A percentile compares a stretch with the other conserved stretches of the same genome.
These are phyloP conservation scores for Mus spicilegus DNA, from an alignment of 2,113 vertebrate genomes.

Conservation along the genomic window DNA sequence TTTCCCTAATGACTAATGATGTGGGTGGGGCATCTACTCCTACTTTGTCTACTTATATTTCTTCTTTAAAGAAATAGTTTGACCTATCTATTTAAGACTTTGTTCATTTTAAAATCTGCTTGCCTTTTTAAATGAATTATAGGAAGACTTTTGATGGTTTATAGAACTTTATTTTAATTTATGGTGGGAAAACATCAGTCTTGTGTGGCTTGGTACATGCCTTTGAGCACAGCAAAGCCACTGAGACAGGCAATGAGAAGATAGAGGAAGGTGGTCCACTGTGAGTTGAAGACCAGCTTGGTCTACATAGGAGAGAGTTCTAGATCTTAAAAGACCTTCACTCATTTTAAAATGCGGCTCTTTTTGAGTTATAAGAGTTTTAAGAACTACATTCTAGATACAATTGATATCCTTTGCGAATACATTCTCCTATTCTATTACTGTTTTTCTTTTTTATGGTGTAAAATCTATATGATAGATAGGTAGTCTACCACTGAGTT, in stretches of 20 bases:
- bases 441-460: neutral
- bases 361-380: neutral
- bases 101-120: constrained; percentile 29
- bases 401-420: neutral
- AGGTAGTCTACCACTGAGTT: neutral
- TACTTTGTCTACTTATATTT: constrained; percentile 51
- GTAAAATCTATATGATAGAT: neutral
- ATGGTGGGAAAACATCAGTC: neutral
- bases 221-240: neutral
- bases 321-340: neutral
- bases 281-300: neutral
- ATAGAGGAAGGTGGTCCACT: neutral
- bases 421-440: neutral
- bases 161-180: neutral
- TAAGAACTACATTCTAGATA: neutral
- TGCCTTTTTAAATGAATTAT: constrained; percentile 36
- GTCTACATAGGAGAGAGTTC: neutral
- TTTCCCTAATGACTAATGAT: constrained; percentile 30
- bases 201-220: neutral
- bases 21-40: neutral
- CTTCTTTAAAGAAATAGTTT: constrained; percentile 43
- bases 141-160: neutral
- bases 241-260: neutral
- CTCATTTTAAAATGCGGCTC: neutral
- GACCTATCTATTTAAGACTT: constrained; percentile 15